phyloP scores from a whole-genome alignment of 1,140 invertebrate species.

The Coptotermes formosanus region DNA sequence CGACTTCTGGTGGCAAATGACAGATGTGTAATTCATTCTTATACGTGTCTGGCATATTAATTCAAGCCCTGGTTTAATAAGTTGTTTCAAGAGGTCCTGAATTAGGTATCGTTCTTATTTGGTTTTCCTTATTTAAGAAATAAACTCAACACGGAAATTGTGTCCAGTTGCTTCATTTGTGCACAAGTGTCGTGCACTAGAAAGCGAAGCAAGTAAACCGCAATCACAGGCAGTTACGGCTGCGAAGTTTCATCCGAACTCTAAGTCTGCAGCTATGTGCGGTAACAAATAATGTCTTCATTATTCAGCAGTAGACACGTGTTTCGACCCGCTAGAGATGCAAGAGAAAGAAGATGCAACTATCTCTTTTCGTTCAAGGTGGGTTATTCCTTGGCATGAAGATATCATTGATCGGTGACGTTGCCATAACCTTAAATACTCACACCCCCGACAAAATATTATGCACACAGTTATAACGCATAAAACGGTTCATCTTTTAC shows the following conservation, averaged over 20 bases:
- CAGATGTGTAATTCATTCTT: not conserved
- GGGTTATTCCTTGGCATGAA: not conserved
- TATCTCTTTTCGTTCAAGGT: slow-evolving; percentile 7
- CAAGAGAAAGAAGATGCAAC: not conserved
- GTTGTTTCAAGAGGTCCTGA: not conserved
- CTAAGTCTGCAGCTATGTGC: not conserved
- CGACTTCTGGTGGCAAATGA: not conserved
- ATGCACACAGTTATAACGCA: not conserved
- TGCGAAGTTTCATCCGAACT: not conserved
- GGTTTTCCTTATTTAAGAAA: not conserved
- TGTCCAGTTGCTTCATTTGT: not conserved
- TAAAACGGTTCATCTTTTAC: not conserved
- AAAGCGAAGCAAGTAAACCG: not conserved
- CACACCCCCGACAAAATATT: not conserved
- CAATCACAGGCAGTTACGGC: not conserved
- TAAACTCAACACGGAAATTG: not conserved
- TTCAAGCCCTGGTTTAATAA: not conserved
- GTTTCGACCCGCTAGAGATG: not conserved
- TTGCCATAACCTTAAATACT: not conserved
- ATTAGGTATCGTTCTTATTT: not conserved
- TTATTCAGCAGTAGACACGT: not conserved
- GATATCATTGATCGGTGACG: slow-evolving; percentile 6
- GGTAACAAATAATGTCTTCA: slow-evolving; percentile 5
- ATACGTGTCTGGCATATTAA: not conserved
- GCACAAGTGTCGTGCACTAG: not conserved